These are phyloP conservation scores for Drosophila subquinaria DNA, from an alignment of 2,888 invertebrate species.

Conservation along the genomic window DNA sequence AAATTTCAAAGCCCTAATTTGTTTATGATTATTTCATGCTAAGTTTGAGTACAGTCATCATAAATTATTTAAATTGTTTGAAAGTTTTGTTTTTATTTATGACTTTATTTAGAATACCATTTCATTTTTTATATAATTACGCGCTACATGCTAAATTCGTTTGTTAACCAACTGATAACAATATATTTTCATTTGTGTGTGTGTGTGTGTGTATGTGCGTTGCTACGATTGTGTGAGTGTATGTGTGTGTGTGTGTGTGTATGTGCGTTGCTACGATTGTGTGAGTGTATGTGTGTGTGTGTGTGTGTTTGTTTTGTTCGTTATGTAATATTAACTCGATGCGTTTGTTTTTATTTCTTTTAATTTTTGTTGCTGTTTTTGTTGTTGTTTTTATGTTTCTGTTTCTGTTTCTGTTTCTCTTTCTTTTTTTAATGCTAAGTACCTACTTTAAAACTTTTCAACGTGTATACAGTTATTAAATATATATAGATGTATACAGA, in stretches of 20 bases:
- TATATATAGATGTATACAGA: constrained; percentile 36
- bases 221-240: constrained; percentile 49
- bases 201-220: constrained; percentile 57
- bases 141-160: constrained; percentile 76
- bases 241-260: constrained; percentile 43
- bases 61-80: background rate
- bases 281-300: constrained; percentile 37
- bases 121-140: constrained; percentile 69
- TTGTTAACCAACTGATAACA: constrained; percentile 78
- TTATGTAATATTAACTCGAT: constrained; percentile 55
- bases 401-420: constrained; percentile 22
- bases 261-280: constrained; percentile 58
- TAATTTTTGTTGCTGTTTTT: constrained; percentile 20
- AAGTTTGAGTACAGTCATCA: background rate
- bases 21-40: background rate
- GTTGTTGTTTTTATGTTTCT: constrained; percentile 12
- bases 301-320: constrained; percentile 28
- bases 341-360: constrained; percentile 16
- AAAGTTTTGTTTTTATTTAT: constrained; percentile 59
- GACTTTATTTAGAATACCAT: constrained; percentile 81
- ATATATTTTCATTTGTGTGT: constrained; percentile 49
- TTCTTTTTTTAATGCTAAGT: constrained; percentile 70
- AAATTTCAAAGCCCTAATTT: background rate
- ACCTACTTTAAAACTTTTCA: constrained; percentile 71
- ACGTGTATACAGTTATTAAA: constrained; percentile 50